These are phyloP conservation scores for Apus apus DNA, from an alignment of 2,113 vertebrate species.

Conservation along the genomic window DNA sequence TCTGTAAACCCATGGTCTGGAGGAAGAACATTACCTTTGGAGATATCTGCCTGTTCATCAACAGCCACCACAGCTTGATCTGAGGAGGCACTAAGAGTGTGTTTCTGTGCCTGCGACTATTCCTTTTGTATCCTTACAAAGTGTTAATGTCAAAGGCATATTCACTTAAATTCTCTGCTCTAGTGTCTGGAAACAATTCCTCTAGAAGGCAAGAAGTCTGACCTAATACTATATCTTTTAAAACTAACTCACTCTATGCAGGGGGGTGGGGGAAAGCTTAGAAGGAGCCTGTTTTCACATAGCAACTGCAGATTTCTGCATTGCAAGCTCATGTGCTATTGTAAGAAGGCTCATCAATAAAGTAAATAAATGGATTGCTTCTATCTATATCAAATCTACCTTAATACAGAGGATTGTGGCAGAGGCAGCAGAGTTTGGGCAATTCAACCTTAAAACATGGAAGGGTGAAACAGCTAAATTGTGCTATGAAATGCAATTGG, in stretches of 20 bases:
- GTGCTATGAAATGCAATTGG: not conserved
- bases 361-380: constrained; percentile 29
- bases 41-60: not conserved
- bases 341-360: not conserved
- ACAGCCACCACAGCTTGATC: not conserved
- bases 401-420: not conserved
- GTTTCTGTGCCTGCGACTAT: not conserved
- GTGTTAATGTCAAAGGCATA: not conserved
- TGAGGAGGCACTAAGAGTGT: too few relatives aligned
- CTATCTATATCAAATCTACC: not conserved
- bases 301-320: constrained; percentile 4
- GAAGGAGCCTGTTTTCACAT: not conserved
- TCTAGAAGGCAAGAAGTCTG: not conserved
- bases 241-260: not conserved
- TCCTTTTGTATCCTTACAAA: not conserved
- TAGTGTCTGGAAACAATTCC: not conserved
- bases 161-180: not conserved
- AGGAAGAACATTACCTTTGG: not conserved
- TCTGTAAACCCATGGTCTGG: rapidly evolving
- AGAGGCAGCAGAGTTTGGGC: not conserved
- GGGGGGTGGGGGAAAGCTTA: not conserved
- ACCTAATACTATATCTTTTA: not conserved
- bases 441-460: not conserved
- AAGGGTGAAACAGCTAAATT: not conserved
- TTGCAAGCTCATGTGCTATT: not conserved